phyloP scores from a whole-genome alignment of 2,888 invertebrate genomes.

The Drosophila hawaiiensis region DNA sequence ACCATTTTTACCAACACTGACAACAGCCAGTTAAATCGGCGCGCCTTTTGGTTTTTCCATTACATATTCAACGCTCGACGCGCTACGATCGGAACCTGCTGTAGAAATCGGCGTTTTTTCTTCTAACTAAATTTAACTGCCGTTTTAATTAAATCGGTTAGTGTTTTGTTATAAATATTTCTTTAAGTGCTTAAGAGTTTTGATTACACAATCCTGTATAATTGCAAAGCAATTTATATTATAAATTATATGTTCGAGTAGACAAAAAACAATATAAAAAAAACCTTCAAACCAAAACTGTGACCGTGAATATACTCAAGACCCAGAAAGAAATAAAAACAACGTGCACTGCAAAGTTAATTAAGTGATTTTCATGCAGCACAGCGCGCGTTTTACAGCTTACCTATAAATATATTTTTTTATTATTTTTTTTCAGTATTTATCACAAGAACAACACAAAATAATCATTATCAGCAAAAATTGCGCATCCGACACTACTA shows the following conservation, averaged over 20 bases:
- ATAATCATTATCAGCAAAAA: constrained; percentile 61
- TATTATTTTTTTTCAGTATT: constrained; percentile 6
- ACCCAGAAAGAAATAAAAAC: constrained; percentile 35
- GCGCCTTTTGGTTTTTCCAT: constrained; percentile 47
- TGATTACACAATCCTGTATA: not conserved
- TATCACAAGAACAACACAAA: constrained; percentile 38
- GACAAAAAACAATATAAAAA: constrained; percentile 34
- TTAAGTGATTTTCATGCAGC: constrained; percentile 71
- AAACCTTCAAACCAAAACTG: constrained; percentile 56
- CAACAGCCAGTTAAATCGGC: constrained; percentile 34
- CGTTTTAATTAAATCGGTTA: constrained; percentile 55
- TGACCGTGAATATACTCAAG: constrained; percentile 69
- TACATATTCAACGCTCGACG: constrained; percentile 46
- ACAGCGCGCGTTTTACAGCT: constrained; percentile 36
- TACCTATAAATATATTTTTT: constrained; percentile 13
- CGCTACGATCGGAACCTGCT: constrained; percentile 31
- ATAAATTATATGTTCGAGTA: constrained; percentile 14
- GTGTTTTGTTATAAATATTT: constrained; percentile 20
- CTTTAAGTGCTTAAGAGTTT: not conserved
- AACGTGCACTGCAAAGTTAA: constrained; percentile 66
- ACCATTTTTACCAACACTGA: constrained; percentile 29
- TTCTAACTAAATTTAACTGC: constrained; percentile 17
- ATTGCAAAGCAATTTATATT: constrained; percentile 5
- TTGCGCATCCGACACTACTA: constrained; percentile 62
- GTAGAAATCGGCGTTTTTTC: constrained; percentile 2